phyloP scores from a whole-genome alignment of 2,888 invertebrate species.

The Amphiduros pacificus region DNA sequence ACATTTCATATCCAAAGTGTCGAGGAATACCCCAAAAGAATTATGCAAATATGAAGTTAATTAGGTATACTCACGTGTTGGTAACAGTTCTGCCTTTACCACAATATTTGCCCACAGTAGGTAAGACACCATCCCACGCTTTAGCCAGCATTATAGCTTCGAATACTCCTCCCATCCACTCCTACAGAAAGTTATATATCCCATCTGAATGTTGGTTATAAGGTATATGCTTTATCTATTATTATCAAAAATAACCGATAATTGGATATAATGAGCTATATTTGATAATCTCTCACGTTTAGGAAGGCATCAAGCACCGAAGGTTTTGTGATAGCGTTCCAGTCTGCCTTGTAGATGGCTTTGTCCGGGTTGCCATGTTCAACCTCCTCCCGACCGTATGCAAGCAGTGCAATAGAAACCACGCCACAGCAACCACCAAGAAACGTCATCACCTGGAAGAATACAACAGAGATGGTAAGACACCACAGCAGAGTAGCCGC shows the following conservation, averaged over 20 bases:
- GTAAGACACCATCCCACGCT: slow-evolving; percentile 7
- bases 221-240: no score
- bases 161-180: slow-evolving; percentile 5
- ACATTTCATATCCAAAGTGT: no score
- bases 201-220: not conserved
- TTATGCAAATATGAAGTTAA: no score
- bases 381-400: slow-evolving; percentile 8
- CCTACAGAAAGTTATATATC: not conserved
- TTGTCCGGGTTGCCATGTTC: not conserved
- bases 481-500: no score
- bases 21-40: no score
- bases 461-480: not conserved
- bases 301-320: not conserved
- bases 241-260: no score
- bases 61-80: not conserved
- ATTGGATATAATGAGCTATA: no score
- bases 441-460: not conserved
- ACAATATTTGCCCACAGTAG: slow-evolving; percentile 7
- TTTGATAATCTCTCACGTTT: no score
- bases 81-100: no score
- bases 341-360: not conserved
- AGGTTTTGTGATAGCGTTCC: not conserved
- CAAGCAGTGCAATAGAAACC: not conserved
- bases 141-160: not conserved
- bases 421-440: not conserved